Percentiles rank a stretch among this genome's conserved stretches.
Conservation (phyloP, 2,888 invertebrate species). For the Tenthredo amoena region DNA sequence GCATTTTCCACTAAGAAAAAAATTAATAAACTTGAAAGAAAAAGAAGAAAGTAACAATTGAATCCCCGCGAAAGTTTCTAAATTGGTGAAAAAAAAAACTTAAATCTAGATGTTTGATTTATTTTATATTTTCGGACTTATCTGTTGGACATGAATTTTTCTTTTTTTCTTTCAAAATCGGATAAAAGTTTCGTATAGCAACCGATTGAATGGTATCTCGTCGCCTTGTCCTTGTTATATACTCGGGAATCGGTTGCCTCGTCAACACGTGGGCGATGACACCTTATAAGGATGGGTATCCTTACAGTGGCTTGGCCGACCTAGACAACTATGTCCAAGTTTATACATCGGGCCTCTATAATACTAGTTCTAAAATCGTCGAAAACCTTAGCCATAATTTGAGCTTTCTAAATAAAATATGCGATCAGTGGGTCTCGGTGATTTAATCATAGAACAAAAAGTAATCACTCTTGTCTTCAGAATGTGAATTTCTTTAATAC, state of each 20-base stretch:
- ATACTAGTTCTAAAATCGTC: constrained; percentile 1
- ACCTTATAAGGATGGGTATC: constrained; percentile 68
- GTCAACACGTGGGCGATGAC: constrained; percentile 68
- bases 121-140: not conserved
- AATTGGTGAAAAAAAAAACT: not conserved
- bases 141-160: not conserved
- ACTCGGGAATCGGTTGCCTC: constrained; percentile 50
- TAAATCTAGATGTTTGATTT: not conserved
- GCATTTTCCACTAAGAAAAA: not conserved
- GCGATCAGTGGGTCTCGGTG: not conserved
- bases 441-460: not conserved
- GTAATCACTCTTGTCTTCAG: not conserved
- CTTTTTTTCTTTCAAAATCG: not conserved
- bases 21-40: not conserved
- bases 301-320: constrained; percentile 39
- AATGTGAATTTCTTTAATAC: not conserved
- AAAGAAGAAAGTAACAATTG: not conserved
- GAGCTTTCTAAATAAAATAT: constrained; percentile 14
- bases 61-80: not conserved
- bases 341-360: not conserved
- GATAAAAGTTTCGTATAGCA: constrained; percentile 12
- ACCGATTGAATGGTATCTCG: not conserved
- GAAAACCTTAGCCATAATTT: not conserved
- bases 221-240: constrained; percentile 24
- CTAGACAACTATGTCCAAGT: constrained; percentile 47